Evolutionary conservation across 2,113 vertebrate species (phyloP).

Genomic region (Eleginops maclovinus): DNA sequence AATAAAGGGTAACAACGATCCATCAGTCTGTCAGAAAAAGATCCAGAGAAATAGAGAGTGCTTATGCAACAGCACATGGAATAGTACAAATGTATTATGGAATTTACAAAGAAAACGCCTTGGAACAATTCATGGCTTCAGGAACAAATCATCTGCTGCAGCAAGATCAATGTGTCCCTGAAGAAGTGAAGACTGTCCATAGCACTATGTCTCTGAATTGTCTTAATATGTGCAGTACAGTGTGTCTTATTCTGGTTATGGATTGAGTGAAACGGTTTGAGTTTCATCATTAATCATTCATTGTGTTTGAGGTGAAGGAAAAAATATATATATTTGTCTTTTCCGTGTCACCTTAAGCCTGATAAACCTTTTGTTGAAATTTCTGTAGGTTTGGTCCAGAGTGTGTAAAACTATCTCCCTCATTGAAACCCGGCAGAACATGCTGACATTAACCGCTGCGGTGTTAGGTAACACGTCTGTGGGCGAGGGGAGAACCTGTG

Average conservation of each 20-base stretch:
- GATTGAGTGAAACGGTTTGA: not conserved
- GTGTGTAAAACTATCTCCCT: not conserved
- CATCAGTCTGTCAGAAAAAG: not conserved
- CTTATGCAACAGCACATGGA: not conserved
- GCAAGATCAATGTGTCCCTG: not conserved
- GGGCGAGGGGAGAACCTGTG: constrained; percentile 36
- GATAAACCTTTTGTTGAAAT: not conserved
- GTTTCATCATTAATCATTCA: not conserved
- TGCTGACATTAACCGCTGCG: constrained; percentile 41
- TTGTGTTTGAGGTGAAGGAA: not conserved
- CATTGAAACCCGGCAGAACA: constrained; percentile 29
- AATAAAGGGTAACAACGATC: not conserved
- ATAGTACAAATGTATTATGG: not conserved
- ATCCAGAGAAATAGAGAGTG: not conserved
- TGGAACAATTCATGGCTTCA: not conserved
- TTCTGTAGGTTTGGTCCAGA: constrained; percentile 4
- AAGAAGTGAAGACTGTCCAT: not conserved
- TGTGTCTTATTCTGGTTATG: not conserved
- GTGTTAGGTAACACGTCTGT: constrained; percentile 61
- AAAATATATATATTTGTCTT: not conserved
- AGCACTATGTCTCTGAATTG: not conserved
- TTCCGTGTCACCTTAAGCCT: not conserved
- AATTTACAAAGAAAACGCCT: not conserved
- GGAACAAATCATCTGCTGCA: not conserved
- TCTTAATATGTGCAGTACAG: not conserved